These are phyloP conservation scores for Tanytarsus gracilentus DNA, from an alignment of 2,888 invertebrate species.

Conservation along the genomic window DNA sequence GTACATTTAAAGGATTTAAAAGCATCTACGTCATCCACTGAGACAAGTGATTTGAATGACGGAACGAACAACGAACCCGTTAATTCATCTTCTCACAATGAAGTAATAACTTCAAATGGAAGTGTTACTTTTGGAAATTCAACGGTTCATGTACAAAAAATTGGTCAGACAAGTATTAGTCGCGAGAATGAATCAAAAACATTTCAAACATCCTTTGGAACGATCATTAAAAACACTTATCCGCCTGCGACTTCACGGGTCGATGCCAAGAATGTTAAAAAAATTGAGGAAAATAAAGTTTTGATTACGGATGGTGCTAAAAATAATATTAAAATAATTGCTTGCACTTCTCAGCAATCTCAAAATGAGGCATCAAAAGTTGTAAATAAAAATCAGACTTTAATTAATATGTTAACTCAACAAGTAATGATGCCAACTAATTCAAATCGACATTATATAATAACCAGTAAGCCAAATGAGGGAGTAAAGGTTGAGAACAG, in stretches of 20 bases:
- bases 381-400: slow-evolving; percentile 19
- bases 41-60: slow-evolving; percentile 4
- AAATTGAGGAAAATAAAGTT: too few relatives aligned
- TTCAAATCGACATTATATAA: slow-evolving; percentile 17
- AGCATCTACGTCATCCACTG: background rate
- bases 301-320: background rate
- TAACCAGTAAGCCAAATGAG: slow-evolving; percentile 4
- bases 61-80: background rate
- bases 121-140: background rate
- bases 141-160: slow-evolving; percentile 17
- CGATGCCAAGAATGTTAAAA: background rate
- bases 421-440: slow-evolving; percentile 22
- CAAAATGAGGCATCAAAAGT: background rate
- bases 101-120: background rate
- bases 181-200: slow-evolving; percentile 17
- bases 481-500: background rate
- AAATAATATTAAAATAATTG: slow-evolving; percentile 18
- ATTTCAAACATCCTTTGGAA: slow-evolving; percentile 22
- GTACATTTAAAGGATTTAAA: slow-evolving; percentile 20
- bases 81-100: background rate
- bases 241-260: slow-evolving; percentile 17
- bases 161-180: slow-evolving; percentile 18
- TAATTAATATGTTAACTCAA: slow-evolving; percentile 23
- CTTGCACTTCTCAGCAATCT: background rate
- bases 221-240: slow-evolving; percentile 23